Evolutionary conservation across 2,888 invertebrate species (phyloP), one percentile per base, ranked within the genome.

Genomic region (Sesamia inferens): DNA sequence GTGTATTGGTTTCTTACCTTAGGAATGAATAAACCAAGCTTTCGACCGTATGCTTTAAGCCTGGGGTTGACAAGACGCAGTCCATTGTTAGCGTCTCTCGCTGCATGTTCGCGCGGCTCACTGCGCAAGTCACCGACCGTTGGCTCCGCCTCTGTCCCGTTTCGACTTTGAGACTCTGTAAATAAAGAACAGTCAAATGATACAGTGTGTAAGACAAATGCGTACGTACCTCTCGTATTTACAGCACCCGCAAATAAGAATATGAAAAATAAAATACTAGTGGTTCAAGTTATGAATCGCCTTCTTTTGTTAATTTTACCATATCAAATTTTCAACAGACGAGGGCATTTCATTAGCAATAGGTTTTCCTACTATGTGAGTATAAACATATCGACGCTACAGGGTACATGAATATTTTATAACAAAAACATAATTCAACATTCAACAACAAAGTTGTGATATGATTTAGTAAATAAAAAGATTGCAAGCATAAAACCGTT

Each of bases 11-110:
- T 59, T 59, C 57, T 13, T 84, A 96, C 96, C 94, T 96, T 96
- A 87, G 96, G 96, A 91, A 96, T 96, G 89, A 95, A 93, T 83
- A 96, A 91, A 48, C 94, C 93, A 42, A 96, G 93, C 84, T 96
- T 96, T 82, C 95, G 90, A 2, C 96, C 96, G 84, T 93, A 94
- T 3, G 95, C 95, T 70, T 94, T 89, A 5, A 96, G 90, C 47
- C 96, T 88, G 3, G 94, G 92, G 86, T 96, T 96, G 88, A 92
- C 92, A 0, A 90, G 90, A 69, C 91, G 91, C 58, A 93, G 85
- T 16, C 93, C 93, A 85, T 92, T 92, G 31, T 85, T 92, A 11
- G 87, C 68, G 55, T 91, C 90, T 24, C 90, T 85, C 58, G 89
- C 65, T 19, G 85, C 77, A 44, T 84, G 77, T 67, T 85, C 88